These are phyloP conservation scores for Mormyrus proboscirostris DNA, from an alignment of 2,797 vertebrate species.

Conservation along the genomic window DNA sequence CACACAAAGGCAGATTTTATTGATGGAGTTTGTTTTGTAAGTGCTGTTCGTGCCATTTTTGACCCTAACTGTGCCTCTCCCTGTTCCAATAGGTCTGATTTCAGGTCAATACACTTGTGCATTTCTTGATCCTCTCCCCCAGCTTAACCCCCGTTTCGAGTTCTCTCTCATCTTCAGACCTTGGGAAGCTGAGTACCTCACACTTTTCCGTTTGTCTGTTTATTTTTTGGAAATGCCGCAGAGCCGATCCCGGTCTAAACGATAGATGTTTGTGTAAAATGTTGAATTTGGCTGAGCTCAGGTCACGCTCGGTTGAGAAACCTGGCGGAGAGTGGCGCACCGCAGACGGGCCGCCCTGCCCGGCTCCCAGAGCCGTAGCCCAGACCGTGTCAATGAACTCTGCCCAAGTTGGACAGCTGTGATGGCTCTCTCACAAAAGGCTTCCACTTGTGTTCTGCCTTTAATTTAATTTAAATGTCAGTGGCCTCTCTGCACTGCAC, in stretches of 20 bases:
- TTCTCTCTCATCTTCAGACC: slow-evolving; percentile 38
- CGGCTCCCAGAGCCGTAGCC: neutral
- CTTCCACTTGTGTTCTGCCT: neutral
- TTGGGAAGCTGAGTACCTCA: slow-evolving; percentile 48
- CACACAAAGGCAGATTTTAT: slow-evolving; percentile 22
- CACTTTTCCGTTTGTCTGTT: slow-evolving; percentile 31
- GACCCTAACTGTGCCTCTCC: slow-evolving; percentile 45
- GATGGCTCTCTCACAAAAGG: neutral
- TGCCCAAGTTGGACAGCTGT: slow-evolving; percentile 19
- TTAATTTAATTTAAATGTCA: neutral
- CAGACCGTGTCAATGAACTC: slow-evolving; percentile 11
- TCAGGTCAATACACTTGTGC: slow-evolving; percentile 49
- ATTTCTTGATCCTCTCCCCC: slow-evolving; percentile 46
- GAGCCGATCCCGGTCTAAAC: slow-evolving; percentile 26
- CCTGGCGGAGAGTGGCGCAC: neutral
- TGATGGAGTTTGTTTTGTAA: slow-evolving; percentile 20
- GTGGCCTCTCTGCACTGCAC: neutral
- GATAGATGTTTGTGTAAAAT: slow-evolving; percentile 16
- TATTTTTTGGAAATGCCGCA: slow-evolving; percentile 10
- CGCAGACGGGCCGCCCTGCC: neutral
- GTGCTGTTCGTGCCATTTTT: slow-evolving; percentile 19
- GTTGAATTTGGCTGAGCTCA: neutral
- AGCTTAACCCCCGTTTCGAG: slow-evolving; percentile 36
- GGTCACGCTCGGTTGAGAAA: neutral
- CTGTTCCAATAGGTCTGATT: slow-evolving; percentile 50